These are phyloP conservation scores for Brachirus orientalis DNA, from an alignment of 2,113 vertebrate species.

Conservation along the genomic window DNA sequence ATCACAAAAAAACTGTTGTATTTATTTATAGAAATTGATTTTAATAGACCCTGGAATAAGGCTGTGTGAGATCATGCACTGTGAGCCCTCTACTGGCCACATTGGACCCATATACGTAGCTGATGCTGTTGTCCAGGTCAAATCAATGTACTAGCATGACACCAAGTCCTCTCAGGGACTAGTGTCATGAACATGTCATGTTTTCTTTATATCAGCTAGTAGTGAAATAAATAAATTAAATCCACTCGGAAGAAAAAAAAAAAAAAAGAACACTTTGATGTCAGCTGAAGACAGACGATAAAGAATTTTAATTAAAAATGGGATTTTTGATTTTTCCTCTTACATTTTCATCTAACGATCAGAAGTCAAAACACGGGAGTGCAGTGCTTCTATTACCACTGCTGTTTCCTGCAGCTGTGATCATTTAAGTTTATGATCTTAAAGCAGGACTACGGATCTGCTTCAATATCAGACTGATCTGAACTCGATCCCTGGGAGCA, in stretches of 20 bases:
- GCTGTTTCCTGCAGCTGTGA: slow-evolving; percentile 19
- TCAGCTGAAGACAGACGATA: not conserved
- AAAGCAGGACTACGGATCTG: slow-evolving; percentile 1
- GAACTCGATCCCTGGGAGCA: too few relatives aligned
- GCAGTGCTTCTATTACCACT: not conserved
- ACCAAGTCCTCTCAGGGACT: not conserved
- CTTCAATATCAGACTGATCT: too few relatives aligned
- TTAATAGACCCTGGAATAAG: slow-evolving; percentile 4
- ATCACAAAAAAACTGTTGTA: not conserved
- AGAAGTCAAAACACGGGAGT: not conserved
- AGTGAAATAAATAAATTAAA: not conserved
- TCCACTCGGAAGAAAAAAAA: too few relatives aligned
- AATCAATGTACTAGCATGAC: slow-evolving; percentile 1
- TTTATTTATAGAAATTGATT: not conserved
- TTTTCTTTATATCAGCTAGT: not conserved
- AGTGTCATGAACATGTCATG: slow-evolving; percentile 4
- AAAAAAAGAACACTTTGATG: not conserved
- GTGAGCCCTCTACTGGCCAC: slow-evolving; percentile 71
- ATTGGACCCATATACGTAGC: not conserved
- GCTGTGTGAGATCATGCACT: not conserved
- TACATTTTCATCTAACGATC: not conserved
- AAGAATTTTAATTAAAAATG: not conserved
- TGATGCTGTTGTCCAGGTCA: not conserved
- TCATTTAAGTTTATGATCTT: not conserved
- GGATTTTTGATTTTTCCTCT: not conserved